Evolutionary conservation across 2,797 vertebrate species (phyloP).

Genomic region (Remorina albescens): DNA sequence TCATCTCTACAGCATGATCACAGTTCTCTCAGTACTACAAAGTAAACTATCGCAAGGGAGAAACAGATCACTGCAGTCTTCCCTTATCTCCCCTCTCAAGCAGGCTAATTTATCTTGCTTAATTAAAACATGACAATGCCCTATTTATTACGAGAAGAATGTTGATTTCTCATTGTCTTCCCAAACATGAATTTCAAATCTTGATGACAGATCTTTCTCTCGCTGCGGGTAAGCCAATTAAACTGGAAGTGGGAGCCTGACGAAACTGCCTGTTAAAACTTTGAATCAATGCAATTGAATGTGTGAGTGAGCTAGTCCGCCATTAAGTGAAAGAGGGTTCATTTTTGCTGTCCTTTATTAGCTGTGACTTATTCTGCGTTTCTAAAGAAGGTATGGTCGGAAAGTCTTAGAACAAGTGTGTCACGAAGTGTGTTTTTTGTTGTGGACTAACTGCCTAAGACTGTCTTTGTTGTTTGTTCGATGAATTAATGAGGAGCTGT

Average conservation of each 20-base stretch:
- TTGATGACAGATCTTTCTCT: slow-evolving; percentile 61
- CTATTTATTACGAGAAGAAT: slow-evolving; percentile 66
- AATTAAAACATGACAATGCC: slow-evolving; percentile 78
- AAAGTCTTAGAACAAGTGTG: slow-evolving; percentile 40
- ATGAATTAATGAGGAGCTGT: slow-evolving; percentile 68
- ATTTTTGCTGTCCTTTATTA: slow-evolving; percentile 49
- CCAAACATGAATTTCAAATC: slow-evolving; percentile 71
- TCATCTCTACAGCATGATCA: slow-evolving; percentile 45
- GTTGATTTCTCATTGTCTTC: slow-evolving; percentile 64
- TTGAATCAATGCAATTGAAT: slow-evolving; percentile 56
- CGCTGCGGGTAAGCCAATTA: slow-evolving; percentile 68
- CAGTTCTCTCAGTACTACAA: slow-evolving; percentile 50
- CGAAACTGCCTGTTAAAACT: slow-evolving; percentile 68
- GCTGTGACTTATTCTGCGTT: slow-evolving; percentile 22
- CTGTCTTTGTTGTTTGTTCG: slow-evolving; percentile 69
- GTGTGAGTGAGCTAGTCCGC: slow-evolving; percentile 30
- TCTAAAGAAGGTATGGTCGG: slow-evolving; percentile 19
- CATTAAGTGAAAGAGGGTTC: slow-evolving; percentile 40
- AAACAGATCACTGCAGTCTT: slow-evolving; percentile 51
- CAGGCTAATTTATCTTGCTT: slow-evolving; percentile 75
- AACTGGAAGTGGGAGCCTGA: slow-evolving; percentile 49
- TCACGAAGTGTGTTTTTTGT: slow-evolving; percentile 53
- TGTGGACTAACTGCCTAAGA: slow-evolving; percentile 38
- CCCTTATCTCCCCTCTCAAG: slow-evolving; percentile 62
- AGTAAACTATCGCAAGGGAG: slow-evolving; percentile 45